A percentile compares a stretch with the other conserved stretches of the same genome.
Conservation (phyloP, 2,113 vertebrate species). For the Bubalus kerabau region DNA sequence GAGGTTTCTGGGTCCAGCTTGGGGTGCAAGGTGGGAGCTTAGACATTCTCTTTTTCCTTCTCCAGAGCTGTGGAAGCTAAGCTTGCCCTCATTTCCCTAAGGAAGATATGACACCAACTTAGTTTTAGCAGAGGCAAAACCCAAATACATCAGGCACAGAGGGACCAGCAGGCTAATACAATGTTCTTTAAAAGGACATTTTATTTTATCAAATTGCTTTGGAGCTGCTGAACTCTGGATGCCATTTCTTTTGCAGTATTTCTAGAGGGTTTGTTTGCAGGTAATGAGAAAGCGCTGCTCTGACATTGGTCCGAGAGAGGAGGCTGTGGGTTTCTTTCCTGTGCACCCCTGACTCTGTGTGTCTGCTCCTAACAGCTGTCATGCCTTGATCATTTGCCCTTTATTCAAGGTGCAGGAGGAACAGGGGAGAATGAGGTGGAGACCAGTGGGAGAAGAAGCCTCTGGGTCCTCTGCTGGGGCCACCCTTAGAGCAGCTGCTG, state of each 20-base stretch:
- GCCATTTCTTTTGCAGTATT: background rate
- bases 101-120: background rate
- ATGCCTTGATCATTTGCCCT: accelerated
- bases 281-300: background rate
- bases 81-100: background rate
- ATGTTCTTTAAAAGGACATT: conserved; percentile 6
- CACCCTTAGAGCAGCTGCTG: background rate
- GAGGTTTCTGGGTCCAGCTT: background rate
- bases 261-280: background rate
- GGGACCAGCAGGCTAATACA: background rate
- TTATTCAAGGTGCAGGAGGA: accelerated
- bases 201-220: background rate
- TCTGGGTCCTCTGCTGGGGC: background rate
- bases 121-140: conserved; percentile 6
- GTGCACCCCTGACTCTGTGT: accelerated
- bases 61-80: background rate
- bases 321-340: background rate
- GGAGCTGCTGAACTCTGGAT: background rate
- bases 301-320: background rate
- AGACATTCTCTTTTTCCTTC: background rate
- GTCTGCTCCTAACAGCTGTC: too few relatives aligned
- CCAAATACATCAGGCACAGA: background rate
- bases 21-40: background rate
- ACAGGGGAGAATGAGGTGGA: background rate
- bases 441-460: background rate